Conservation (phyloP, 2,888 invertebrate genomes). For the Mellilla xanthometata region DNA sequence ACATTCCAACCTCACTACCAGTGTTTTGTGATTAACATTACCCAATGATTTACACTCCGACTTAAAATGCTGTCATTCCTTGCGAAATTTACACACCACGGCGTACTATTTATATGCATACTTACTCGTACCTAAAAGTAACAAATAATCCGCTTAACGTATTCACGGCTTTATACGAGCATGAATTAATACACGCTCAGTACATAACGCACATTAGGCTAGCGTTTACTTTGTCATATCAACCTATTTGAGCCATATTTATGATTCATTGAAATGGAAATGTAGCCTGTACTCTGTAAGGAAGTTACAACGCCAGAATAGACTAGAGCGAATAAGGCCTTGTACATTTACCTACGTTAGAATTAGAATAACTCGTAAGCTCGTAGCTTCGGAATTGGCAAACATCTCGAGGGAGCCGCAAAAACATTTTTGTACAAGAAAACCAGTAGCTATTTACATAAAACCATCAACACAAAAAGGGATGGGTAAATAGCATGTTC, state of each 20-base stretch:
- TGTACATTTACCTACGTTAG: background rate
- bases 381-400: conserved; percentile 6
- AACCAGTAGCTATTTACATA: conserved; percentile 12
- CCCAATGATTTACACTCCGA: conserved; percentile 2
- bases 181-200: conserved; percentile 4
- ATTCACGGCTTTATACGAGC: conserved; percentile 4
- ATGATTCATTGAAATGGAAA: conserved; percentile 6
- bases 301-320: conserved; percentile 1
- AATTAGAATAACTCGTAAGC: background rate
- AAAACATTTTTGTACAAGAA: conserved; percentile 10
- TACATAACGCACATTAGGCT: background rate
- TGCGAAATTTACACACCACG: background rate
- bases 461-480: conserved; percentile 9
- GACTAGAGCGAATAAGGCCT: background rate
- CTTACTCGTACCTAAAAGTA: background rate
- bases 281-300: conserved; percentile 5
- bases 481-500: conserved; percentile 8
- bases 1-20: conserved; percentile 10
- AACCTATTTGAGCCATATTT: conserved; percentile 10
- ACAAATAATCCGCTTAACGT: conserved; percentile 9
- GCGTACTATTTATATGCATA: no score
- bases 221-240: conserved; percentile 5
- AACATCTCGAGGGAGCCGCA: conserved; percentile 7
- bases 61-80: conserved; percentile 3
- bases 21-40: conserved; percentile 14